These are phyloP conservation scores for Echinops telfairi DNA, from an alignment of 2,113 vertebrate species.

Conservation along the genomic window DNA sequence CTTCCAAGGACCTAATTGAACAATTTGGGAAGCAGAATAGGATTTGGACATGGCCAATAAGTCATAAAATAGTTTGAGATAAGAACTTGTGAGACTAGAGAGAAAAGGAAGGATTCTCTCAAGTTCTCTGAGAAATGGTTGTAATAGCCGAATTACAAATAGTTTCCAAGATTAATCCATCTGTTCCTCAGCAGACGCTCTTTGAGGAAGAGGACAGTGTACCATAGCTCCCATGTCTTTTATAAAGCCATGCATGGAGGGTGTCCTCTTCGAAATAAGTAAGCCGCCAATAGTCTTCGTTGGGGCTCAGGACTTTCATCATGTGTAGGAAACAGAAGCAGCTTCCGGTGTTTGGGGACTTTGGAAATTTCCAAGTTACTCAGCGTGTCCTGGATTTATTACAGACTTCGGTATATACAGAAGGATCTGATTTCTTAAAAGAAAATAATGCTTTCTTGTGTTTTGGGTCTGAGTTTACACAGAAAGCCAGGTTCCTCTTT, in stretches of 20 bases:
- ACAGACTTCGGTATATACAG: background rate
- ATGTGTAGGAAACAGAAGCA: background rate
- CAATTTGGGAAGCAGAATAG: background rate
- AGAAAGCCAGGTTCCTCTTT: background rate
- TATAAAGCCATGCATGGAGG: background rate
- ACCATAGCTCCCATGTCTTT: background rate
- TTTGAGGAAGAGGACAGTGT: background rate
- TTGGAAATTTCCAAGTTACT: constrained; percentile 23
- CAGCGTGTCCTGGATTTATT: constrained; percentile 34
- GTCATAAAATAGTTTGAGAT: background rate
- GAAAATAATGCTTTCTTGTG: background rate
- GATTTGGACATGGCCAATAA: background rate
- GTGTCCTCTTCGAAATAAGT: background rate
- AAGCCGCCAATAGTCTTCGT: background rate
- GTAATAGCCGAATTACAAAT: background rate
- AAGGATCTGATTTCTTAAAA: background rate
- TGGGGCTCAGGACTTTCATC: background rate
- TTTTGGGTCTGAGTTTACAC: background rate
- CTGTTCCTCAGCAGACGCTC: background rate
- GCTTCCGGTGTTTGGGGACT: background rate
- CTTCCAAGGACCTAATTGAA: background rate
- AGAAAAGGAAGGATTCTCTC: background rate
- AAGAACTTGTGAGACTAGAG: background rate
- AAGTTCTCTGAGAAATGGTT: background rate
- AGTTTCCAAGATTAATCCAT: background rate